These are phyloP conservation scores for Tetragonisca angustula DNA, from an alignment of 2,888 invertebrate genomes.

Conservation along the genomic window DNA sequence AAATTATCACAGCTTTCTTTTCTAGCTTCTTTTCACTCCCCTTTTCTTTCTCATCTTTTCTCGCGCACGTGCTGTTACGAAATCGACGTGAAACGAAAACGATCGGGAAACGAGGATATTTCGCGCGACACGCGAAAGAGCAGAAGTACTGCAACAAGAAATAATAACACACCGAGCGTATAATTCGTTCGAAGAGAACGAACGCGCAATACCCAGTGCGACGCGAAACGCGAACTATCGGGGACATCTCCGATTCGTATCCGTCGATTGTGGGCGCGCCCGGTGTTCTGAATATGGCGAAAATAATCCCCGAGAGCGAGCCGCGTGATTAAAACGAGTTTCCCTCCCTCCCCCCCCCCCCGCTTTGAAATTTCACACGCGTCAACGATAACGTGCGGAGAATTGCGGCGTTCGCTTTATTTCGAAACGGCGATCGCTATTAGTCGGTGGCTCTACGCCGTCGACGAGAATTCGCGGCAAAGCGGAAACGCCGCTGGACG, in stretches of 20 bases:
- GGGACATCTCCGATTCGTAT: slow-evolving; percentile 49
- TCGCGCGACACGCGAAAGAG: background rate
- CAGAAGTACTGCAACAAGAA: background rate
- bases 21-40: no score
- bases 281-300: slow-evolving; percentile 48
- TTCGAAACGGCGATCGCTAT: slow-evolving; percentile 33
- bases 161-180: slow-evolving; percentile 17
- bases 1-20: background rate
- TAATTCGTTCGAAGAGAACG: slow-evolving; percentile 35
- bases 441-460: slow-evolving; percentile 16
- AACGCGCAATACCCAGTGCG: slow-evolving; percentile 11
- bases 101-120: background rate
- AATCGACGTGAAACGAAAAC: background rate
- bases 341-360: slow-evolving; percentile 39
- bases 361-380: slow-evolving; percentile 54
- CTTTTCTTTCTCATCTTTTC: background rate
- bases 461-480: slow-evolving; percentile 17
- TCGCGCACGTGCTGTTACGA: background rate
- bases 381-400: slow-evolving; percentile 57
- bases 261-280: slow-evolving; percentile 41
- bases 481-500: background rate
- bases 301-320: slow-evolving; percentile 65
- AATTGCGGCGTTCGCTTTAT: slow-evolving; percentile 48
- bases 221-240: slow-evolving; percentile 17
- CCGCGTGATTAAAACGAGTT: slow-evolving; percentile 54